Conservation (phyloP, 1,140 invertebrate genomes). For the Maniola jurtina region DNA sequence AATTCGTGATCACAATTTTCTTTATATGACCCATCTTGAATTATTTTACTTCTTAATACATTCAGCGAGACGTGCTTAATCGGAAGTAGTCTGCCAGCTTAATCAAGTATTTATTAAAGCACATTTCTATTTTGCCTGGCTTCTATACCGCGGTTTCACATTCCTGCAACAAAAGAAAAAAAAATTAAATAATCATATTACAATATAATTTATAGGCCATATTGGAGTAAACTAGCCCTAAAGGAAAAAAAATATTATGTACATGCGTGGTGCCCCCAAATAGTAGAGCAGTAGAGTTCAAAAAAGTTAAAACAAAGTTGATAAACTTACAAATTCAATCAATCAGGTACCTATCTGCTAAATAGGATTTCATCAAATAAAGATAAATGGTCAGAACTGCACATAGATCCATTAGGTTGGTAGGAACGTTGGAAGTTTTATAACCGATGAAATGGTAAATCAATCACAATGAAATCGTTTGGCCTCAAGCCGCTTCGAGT, state of each 20-base stretch:
- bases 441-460: slow-evolving; percentile 49
- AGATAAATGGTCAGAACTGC: slow-evolving; percentile 21
- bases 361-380: slow-evolving; percentile 5
- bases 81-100: slow-evolving; percentile 66
- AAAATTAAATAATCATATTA: slow-evolving; percentile 23
- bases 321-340: neutral
- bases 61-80: slow-evolving; percentile 60
- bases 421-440: slow-evolving; percentile 38
- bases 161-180: slow-evolving; percentile 59
- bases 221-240: too few relatives aligned
- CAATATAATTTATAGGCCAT: too few relatives aligned
- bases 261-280: too few relatives aligned
- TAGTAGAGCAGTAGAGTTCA: too few relatives aligned
- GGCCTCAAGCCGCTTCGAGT: slow-evolving; percentile 33
- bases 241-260: too few relatives aligned
- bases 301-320: too few relatives aligned
- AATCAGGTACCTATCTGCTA: neutral
- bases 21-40: slow-evolving; percentile 57
- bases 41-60: slow-evolving; percentile 26
- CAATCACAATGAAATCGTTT: slow-evolving; percentile 55
- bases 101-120: slow-evolving; percentile 66
- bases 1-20: slow-evolving; percentile 65
- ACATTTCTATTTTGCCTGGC: slow-evolving; percentile 56
- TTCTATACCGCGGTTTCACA: slow-evolving; percentile 28
- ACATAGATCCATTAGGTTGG: slow-evolving; percentile 33